phyloP scores from a whole-genome alignment of 2,888 invertebrate genomes.

The Peribatodes rhomboidaria region DNA sequence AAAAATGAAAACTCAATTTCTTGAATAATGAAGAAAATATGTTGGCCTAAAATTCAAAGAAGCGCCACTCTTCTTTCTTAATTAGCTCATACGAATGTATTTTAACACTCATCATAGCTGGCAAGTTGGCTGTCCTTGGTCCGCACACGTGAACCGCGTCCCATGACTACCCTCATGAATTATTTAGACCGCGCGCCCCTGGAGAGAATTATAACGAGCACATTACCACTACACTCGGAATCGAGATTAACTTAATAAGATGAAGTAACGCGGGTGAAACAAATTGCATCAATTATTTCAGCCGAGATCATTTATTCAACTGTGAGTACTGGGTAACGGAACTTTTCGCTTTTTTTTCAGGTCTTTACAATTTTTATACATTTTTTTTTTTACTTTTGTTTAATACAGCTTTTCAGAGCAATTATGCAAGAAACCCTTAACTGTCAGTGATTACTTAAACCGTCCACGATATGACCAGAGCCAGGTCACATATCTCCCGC shows the following conservation, averaged over 20 bases:
- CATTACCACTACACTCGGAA: slow-evolving; percentile 32
- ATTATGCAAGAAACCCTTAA: not conserved
- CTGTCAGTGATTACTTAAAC: not conserved
- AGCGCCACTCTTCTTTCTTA: too few relatives aligned
- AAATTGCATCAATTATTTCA: slow-evolving; percentile 18
- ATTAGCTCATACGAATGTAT: not conserved
- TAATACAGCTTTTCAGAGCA: not conserved
- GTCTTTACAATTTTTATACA: too few relatives aligned
- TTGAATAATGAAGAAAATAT: too few relatives aligned
- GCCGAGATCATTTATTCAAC: slow-evolving; percentile 17
- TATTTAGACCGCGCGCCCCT: slow-evolving; percentile 35
- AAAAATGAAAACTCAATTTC: too few relatives aligned
- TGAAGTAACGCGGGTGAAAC: slow-evolving; percentile 21
- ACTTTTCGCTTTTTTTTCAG: not conserved
- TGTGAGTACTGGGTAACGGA: not conserved
- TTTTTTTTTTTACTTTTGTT: too few relatives aligned
- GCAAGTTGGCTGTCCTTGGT: slow-evolving; percentile 32
- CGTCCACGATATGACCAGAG: not conserved
- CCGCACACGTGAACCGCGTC: slow-evolving; percentile 38
- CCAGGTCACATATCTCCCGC: slow-evolving; percentile 7
- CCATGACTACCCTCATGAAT: slow-evolving; percentile 42
- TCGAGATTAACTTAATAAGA: slow-evolving; percentile 33
- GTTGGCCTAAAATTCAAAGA: too few relatives aligned
- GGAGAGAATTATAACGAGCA: slow-evolving; percentile 33
- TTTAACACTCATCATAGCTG: not conserved